Percentiles rank a stretch among this genome's conserved stretches.
Evolutionary conservation across 2,797 vertebrate genomes (phyloP).

Genomic region (Myiotriccus ornatus): DNA sequence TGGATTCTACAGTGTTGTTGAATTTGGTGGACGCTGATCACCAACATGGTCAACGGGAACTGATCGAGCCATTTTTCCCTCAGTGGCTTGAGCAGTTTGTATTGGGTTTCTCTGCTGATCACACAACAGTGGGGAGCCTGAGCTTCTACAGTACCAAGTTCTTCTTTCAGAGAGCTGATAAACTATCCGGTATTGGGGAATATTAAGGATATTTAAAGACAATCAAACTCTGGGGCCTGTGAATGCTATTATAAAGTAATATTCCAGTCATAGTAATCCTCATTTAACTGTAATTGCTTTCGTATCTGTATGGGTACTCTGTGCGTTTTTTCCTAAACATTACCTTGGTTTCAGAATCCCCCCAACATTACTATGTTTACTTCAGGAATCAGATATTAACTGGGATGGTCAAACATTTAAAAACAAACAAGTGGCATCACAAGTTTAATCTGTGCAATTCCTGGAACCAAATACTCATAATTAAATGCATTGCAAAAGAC

Average conservation of each 20-base stretch:
- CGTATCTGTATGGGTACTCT: background rate
- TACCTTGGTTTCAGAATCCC: constrained; percentile 27
- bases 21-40: background rate
- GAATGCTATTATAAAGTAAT: background rate
- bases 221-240: background rate
- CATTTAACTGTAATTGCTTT: constrained; percentile 14
- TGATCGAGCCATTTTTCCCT: background rate
- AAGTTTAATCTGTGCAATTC: constrained; percentile 64
- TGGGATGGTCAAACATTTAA: constrained; percentile 51
- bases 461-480: constrained; percentile 63
- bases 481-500: constrained; percentile 65
- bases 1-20: rapidly evolving
- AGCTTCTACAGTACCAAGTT: background rate
- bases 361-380: background rate
- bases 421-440: constrained; percentile 50
- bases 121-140: background rate
- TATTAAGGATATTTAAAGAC: background rate
- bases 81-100: background rate
- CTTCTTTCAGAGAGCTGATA: background rate
- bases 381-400: constrained; percentile 33
- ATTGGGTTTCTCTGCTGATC: background rate
- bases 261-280: background rate
- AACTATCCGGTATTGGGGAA: background rate
- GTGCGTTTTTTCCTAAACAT: background rate
- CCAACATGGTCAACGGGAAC: background rate